Conservation (phyloP, 2,888 invertebrate genomes). For the Bellardia pandia region DNA sequence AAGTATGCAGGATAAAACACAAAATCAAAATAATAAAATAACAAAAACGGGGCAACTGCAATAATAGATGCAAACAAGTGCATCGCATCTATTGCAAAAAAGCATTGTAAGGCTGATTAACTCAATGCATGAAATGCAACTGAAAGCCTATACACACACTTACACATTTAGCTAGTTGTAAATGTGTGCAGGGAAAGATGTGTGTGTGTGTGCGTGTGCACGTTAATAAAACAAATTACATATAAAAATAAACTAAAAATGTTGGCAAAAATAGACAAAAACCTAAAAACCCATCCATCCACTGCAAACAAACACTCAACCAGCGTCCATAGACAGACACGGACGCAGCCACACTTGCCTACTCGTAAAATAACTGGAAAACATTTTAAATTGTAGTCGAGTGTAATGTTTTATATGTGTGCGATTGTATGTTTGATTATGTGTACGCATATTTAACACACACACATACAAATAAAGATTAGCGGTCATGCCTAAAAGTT, state of each 20-base stretch:
- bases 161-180: slow-evolving; percentile 19
- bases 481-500: not conserved
- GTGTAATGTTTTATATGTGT: not conserved
- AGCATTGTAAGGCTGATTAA: slow-evolving; percentile 73
- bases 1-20: not conserved
- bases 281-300: slow-evolving; percentile 35
- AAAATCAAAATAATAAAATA: slow-evolving; percentile 24
- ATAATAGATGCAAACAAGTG: slow-evolving; percentile 66
- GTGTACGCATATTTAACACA: slow-evolving; percentile 57
- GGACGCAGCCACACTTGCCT: slow-evolving; percentile 9
- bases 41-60: slow-evolving; percentile 49
- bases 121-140: slow-evolving; percentile 67
- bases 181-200: not conserved
- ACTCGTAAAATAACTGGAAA: slow-evolving; percentile 52
- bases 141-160: slow-evolving; percentile 71
- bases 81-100: slow-evolving; percentile 51
- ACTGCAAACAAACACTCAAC: slow-evolving; percentile 27
- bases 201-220: slow-evolving; percentile 19
- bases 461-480: not conserved
- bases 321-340: slow-evolving; percentile 21
- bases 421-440: not conserved
- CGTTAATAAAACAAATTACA: slow-evolving; percentile 68
- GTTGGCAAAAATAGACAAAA: slow-evolving; percentile 66
- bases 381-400: slow-evolving; percentile 35
- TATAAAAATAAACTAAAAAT: slow-evolving; percentile 63